Base-by-base conservation (phyloP, 1,140 invertebrate genomes). In the Sipha flava region DNA sequence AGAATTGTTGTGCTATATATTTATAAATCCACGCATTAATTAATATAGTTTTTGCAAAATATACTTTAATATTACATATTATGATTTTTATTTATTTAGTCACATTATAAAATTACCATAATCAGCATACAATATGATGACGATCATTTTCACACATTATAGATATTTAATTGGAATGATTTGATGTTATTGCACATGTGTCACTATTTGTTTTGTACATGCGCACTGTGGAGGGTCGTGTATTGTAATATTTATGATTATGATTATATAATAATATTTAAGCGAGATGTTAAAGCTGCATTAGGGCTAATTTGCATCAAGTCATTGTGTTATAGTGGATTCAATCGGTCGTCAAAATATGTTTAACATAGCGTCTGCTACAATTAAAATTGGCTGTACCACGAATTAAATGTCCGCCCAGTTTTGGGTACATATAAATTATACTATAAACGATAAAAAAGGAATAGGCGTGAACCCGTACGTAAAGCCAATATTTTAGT, bases 361-460 rank as follows among this genome's bases (percentile, higher is more conserved):
- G 62, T 66, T 66, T 66, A 68, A 68, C 64, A 43, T 66, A 66
- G 43, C 29, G 62, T 66, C 62, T 23, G 43, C 62, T 66, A 68
- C 64, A 14, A 29, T 68, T 45, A 18, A 68, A 68, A 68, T 68
- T 68, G 23, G 64, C 64, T 2, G 14, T 68, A 68, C 64, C 64
- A 10, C 62, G n/a, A 40, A 40, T 34, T 23, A 45, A 68, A 68
- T 18, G 64, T 68, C 64, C 64, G 64, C 64, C 62, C 64, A 37
- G n/a, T 68, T 66, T 68, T 14, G 21, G 23, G 14, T 29, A 21
- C 14, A 26, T 29, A 29, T 45, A 45, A 3, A 29, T 29, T 45
- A 45, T 45, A 45, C 18, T 18, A 45, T 23, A 45, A 52, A 52
- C 47, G 70, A 73, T 72, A 72, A 73, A 73, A 52, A 34, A 59